These are phyloP conservation scores for Turritopsis rubra DNA, from an alignment of 30 jellyfish, hydroid and myxozoan species.

Conservation along the genomic window DNA sequence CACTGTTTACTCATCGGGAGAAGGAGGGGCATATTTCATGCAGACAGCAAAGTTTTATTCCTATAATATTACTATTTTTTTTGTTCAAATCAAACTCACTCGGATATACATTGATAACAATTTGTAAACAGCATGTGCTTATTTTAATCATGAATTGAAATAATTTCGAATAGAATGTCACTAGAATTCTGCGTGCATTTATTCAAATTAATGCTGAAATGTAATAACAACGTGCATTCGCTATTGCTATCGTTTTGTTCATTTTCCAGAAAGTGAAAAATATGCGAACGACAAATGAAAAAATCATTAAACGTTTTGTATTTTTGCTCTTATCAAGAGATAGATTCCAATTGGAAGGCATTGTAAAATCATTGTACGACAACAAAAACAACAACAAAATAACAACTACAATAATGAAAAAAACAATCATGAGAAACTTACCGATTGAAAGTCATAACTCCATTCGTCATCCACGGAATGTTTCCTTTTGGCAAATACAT, in stretches of 20 bases:
- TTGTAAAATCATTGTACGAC: not conserved
- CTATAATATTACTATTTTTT: no score
- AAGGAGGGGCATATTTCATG: not conserved
- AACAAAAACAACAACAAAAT: not conserved
- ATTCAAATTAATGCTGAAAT: not conserved
- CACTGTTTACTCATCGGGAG: not conserved
- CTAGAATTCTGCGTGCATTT: not conserved
- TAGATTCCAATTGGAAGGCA: no score
- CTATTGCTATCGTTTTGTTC: not conserved
- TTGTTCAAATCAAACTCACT: not conserved
- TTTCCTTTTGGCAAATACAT: constrained; percentile 24
- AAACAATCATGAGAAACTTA: constrained; percentile 27
- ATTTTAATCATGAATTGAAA: no score
- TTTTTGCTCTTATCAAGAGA: no score
- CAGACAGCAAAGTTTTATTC: not conserved
- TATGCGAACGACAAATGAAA: no score
- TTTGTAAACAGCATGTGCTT: not conserved
- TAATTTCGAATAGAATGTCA: not conserved
- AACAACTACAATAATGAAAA: not conserved
- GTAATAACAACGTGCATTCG: not conserved
- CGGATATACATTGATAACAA: not conserved
- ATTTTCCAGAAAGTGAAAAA: no score
- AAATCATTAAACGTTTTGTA: no score
- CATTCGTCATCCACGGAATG: constrained; percentile 46
- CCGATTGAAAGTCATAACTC: constrained; percentile 95